These are phyloP conservation scores for Austrofundulus limnaeus DNA, from an alignment of 2,113 vertebrate genomes.

Conservation along the genomic window DNA sequence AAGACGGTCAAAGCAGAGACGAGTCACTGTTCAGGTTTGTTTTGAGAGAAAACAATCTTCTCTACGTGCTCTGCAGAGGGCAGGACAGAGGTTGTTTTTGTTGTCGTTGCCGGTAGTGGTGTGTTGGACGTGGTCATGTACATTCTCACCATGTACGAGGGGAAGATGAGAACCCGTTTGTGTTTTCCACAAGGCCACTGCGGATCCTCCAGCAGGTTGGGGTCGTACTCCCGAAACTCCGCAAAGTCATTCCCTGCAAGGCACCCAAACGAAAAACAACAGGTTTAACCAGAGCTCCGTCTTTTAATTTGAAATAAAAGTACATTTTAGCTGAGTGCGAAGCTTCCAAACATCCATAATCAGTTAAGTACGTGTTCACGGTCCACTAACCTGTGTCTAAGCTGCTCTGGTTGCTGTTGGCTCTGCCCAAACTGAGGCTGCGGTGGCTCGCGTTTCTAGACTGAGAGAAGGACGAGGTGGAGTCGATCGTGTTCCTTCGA, in stretches of 20 bases:
- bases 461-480: conserved; percentile 93
- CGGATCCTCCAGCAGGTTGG: conserved; percentile 96
- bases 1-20: conserved; percentile 21
- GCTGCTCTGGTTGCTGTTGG: conserved; percentile 97
- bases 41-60: conserved; percentile 16
- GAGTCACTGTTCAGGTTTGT: not conserved
- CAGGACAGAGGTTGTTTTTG: conserved; percentile 39
- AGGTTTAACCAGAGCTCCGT: not conserved
- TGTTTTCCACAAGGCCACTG: conserved; percentile 99
- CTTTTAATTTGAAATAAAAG: not conserved
- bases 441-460: conserved; percentile 94
- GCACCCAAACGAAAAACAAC: conserved; percentile 39
- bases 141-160: conserved; percentile 94
- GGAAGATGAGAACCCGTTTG: conserved; percentile 96
- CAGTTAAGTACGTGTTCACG: too few species aligned
- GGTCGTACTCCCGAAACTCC: conserved; percentile 92
- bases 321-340: not conserved
- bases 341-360: not conserved
- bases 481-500: conserved; percentile 95
- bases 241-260: conserved; percentile 87
- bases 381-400: conserved; percentile 86
- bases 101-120: not conserved
- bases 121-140: not conserved
- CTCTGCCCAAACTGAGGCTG: conserved; percentile 90
- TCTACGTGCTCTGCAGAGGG: conserved; percentile 20